These are phyloP conservation scores for Neostethus bicornis DNA, from an alignment of 2,797 vertebrate genomes.

Conservation along the genomic window DNA sequence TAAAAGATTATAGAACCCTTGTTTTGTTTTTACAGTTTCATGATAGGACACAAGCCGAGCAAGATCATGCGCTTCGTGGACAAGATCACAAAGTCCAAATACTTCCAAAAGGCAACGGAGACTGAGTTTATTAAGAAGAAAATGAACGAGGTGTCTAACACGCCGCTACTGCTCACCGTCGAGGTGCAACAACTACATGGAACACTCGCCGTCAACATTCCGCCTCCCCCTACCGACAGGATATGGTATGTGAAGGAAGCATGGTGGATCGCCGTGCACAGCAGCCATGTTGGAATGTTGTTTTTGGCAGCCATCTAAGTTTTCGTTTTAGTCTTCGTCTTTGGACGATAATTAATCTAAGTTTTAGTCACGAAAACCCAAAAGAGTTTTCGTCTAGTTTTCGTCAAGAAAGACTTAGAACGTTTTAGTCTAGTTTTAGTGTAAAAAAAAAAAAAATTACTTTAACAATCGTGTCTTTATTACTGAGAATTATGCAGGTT, in stretches of 20 bases:
- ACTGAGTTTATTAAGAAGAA: slow-evolving; percentile 99
- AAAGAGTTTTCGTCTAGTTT: too few species aligned
- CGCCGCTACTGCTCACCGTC: slow-evolving; percentile 92
- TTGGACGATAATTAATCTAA: too few species aligned
- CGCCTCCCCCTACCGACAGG: slow-evolving; percentile 94
- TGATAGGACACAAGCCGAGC: slow-evolving; percentile 89
- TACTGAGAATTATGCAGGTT: too few species aligned
- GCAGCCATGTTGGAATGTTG: slow-evolving; percentile 10
- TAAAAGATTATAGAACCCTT: too few species aligned
- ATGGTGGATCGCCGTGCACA: not conserved
- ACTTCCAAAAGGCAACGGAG: slow-evolving; percentile 97
- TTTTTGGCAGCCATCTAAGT: too few species aligned
- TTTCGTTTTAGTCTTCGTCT: too few species aligned
- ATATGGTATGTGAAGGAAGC: slow-evolving; percentile 84
- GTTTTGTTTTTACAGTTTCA: slow-evolving; percentile 84
- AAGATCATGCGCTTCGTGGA: slow-evolving; percentile 98
- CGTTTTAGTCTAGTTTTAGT: too few species aligned
- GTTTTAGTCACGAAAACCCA: too few species aligned
- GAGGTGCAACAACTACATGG: slow-evolving; percentile 92
- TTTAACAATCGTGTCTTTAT: too few species aligned
- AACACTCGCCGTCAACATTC: slow-evolving; percentile 92
- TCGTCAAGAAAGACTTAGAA: too few species aligned
- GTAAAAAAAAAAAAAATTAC: too few species aligned
- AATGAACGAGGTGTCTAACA: slow-evolving; percentile 97
- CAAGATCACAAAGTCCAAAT: slow-evolving; percentile 96